Conservation (phyloP, 1,140 invertebrate genomes). For the Ostrea edulis region DNA sequence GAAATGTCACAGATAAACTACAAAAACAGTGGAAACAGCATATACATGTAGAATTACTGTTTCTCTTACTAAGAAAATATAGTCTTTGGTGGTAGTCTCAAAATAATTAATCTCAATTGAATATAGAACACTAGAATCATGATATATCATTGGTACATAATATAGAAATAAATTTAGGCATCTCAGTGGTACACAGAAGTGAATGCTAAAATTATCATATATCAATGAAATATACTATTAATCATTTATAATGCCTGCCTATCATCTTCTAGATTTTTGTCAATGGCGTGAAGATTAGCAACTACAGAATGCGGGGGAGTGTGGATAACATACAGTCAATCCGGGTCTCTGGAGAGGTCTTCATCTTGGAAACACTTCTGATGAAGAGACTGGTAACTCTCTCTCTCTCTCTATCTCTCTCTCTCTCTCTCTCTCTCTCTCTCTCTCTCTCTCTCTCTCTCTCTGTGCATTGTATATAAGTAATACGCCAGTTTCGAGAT, state of each 20-base stretch:
- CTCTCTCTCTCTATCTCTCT: background rate
- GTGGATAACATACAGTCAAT: conserved; percentile 60
- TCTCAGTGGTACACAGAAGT: no score
- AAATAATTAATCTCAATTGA: no score
- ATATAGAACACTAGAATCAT: no score
- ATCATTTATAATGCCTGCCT: background rate
- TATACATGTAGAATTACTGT: no score
- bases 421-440: conserved; percentile 6
- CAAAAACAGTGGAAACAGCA: no score
- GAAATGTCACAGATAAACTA: no score
- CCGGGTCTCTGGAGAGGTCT: conserved; percentile 62
- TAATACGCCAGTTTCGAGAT: background rate
- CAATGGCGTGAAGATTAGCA: background rate
- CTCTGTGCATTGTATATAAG: no score
- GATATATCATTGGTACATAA: no score
- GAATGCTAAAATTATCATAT: background rate
- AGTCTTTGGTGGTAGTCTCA: no score
- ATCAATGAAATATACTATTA: background rate
- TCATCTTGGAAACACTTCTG: conserved; percentile 65
- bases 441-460: background rate
- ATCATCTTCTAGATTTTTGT: background rate
- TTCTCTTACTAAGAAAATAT: no score
- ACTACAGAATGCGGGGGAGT: conserved; percentile 43
- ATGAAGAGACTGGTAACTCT: conserved; percentile 60
- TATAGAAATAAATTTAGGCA: no score